Base-by-base conservation (phyloP, 2,113 vertebrate species). In the Zosterops lateralis region DNA sequence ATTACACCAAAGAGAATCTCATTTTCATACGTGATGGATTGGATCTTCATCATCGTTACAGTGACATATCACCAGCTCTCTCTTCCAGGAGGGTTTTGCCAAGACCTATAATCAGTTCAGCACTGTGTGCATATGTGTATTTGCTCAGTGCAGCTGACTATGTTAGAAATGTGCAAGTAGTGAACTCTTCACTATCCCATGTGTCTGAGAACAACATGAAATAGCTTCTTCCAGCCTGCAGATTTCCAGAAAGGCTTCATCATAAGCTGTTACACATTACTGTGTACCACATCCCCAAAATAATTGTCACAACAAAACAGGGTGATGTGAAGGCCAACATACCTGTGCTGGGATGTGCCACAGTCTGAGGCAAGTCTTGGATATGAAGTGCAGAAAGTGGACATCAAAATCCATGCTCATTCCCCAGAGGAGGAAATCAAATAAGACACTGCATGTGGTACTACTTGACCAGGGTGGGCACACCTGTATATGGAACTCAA, bases 1-100 rank as follows among this genome's bases (percentile, higher is more conserved):
- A 77, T 95, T 95, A 81, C 44, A 40, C 64, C 60, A 83, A 83
- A 83, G 60, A 82, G 67, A 78, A 95, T 76, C 82, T 85, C 54
- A 84, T 90, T 94, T 83, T 91, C 71, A 34, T 75, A 40, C 31
- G 32, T 56, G 73, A 85, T 96, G 58, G 74, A 87, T 25, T 87
- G 61, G 80, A 94, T 95, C 96, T 94, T 93, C 89, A 91, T 89
- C 92, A 80, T 86, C 22, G 6, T 88, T 90, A 76, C 31, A 90
- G 89, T 70, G 82, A 90, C 90, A 82, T 84, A 91, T 65, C 79
- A 73, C 71, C 79, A 87, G 78, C 93, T 95, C 91, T 95, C 91
- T 75, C 85, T 91, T 92, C 85, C 92, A 95, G 70, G 14, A 50
- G 38, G 44, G 25, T 31, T 84, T 88, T 89, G 77, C 77, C 87